Base-by-base conservation (phyloP, 1,140 invertebrate genomes). In the Camponotus floridanus region DNA sequence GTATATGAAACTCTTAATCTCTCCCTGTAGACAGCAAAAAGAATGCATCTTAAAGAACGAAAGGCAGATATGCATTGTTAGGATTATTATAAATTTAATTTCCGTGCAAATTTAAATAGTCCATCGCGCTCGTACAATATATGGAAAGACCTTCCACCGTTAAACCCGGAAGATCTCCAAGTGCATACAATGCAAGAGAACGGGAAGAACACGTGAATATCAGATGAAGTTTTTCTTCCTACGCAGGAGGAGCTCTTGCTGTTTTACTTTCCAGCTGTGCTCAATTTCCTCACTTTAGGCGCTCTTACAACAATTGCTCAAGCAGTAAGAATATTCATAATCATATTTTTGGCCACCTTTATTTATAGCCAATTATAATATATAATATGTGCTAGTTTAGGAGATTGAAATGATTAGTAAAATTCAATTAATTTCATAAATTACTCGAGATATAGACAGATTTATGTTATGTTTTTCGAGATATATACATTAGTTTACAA, bases 31-130 rank as follows among this genome's bases (percentile, higher is more conserved):
- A 33, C 64, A 57, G 42, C 39, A 80, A 68, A 68, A 51, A 31
- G 55, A 51, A 13, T 36, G 18, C 45, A 57, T 57, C 57, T 42
- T 55, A 33, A 61, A 62, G 31, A 83, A 83, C 36, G 68, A 62
- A 83, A 55, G 51, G 67, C 21, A 74, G 55, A 83, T 83, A 55
- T 31, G 39, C 55, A 11, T 61, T 21, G 26, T 8, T 39, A n/a
- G 42, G 21, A 57, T 61, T 59, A 73, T 83, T 83, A 73, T 39
- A 61, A 67, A 48, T 83, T 83, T 83, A 74, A 83, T 74, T 39
- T 71, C 33, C 31, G 13, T 45, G 39, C 42, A 74, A 83, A 74
- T 83, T 74, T 80, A 80, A 80, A 57, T 31, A 65, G 48, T 71
- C 45, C 57, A 45, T 31, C 9, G 62, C 11, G 57, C 76, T 57